A percentile compares a stretch with the other conserved stretches of the same genome.
These are phyloP conservation scores for Antheraea pernyi DNA, from an alignment of 1,140 invertebrate genomes.

Conservation along the genomic window DNA sequence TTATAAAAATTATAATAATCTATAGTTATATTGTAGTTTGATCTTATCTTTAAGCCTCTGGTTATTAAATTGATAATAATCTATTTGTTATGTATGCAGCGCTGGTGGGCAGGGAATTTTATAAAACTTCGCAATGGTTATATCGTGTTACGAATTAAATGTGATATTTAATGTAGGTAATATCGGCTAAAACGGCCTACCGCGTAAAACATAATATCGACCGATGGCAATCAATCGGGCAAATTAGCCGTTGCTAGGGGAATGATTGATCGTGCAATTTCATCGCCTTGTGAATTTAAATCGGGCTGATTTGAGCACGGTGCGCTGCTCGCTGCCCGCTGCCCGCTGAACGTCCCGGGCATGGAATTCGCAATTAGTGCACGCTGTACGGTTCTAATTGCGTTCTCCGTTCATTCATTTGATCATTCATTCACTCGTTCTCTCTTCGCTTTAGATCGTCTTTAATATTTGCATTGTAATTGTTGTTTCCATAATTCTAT, in stretches of 20 bases:
- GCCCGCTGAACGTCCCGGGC: neutral
- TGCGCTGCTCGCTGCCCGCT: neutral
- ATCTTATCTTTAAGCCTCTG: no score
- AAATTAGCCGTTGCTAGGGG: neutral
- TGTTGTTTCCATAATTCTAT: neutral
- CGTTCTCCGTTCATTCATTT: neutral
- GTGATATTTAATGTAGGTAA: no score
- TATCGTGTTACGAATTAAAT: no score
- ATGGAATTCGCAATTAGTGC: neutral
- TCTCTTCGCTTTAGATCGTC: neutral
- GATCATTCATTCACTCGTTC: no score
- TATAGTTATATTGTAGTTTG: no score
- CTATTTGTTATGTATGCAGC: no score
- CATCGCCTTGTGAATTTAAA: slow-evolving; percentile 4
- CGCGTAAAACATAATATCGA: neutral
- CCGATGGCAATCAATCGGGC: neutral
- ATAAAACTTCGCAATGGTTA: no score
- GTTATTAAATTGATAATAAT: no score
- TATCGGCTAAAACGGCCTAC: neutral
- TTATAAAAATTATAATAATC: no score
- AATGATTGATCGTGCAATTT: slow-evolving; percentile 4
- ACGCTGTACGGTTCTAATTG: slow-evolving; percentile 3
- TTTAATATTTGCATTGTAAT: neutral
- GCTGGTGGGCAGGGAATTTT: no score
- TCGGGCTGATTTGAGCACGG: neutral